A percentile compares a stretch with the other conserved stretches of the same genome.
These are phyloP conservation scores for Drosophila guanche DNA, from an alignment of 1,140 invertebrate genomes.

Conservation along the genomic window DNA sequence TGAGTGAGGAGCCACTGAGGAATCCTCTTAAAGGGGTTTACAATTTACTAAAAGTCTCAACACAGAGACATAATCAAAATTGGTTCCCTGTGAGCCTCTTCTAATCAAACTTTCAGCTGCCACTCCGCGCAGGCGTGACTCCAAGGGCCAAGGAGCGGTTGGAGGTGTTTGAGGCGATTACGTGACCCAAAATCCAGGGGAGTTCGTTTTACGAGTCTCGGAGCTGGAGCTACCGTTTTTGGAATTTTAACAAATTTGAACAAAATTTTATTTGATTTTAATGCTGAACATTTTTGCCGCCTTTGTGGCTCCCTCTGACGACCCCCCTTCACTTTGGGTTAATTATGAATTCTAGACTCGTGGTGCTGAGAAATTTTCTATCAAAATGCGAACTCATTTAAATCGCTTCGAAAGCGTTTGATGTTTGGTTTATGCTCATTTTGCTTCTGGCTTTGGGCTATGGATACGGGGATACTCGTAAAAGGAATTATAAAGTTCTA, in stretches of 20 bases:
- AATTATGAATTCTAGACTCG: constrained; percentile 54
- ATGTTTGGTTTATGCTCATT: constrained; percentile 70
- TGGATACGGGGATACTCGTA: constrained; percentile 1
- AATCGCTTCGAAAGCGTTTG: constrained; percentile 66
- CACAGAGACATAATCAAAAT: not conserved
- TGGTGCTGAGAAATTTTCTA: constrained; percentile 62
- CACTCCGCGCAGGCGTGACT: constrained; percentile 42
- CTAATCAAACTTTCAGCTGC: constrained; percentile 2
- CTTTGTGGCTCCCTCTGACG: constrained; percentile 36
- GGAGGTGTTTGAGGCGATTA: not conserved
- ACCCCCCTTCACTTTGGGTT: no score
- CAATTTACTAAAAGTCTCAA: no score
- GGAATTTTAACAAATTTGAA: constrained; percentile 67
- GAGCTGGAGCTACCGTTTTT: constrained; percentile 37
- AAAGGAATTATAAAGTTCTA: constrained; percentile 21
- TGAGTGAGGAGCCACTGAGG: no score
- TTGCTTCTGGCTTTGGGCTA: constrained; percentile 6
- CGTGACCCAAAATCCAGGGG: constrained; percentile 5
- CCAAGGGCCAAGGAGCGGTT: not conserved
- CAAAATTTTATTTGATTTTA: constrained; percentile 74
- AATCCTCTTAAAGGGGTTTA: not conserved
- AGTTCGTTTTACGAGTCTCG: constrained; percentile 51
- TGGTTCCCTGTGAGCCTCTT: not conserved
- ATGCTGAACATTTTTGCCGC: constrained; percentile 71
- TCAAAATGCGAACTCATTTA: constrained; percentile 75